Evolutionary conservation across 2,797 vertebrate genomes (phyloP), one percentile per base, ranked within the genome.

Genomic region (Champsocephalus gunnari): DNA sequence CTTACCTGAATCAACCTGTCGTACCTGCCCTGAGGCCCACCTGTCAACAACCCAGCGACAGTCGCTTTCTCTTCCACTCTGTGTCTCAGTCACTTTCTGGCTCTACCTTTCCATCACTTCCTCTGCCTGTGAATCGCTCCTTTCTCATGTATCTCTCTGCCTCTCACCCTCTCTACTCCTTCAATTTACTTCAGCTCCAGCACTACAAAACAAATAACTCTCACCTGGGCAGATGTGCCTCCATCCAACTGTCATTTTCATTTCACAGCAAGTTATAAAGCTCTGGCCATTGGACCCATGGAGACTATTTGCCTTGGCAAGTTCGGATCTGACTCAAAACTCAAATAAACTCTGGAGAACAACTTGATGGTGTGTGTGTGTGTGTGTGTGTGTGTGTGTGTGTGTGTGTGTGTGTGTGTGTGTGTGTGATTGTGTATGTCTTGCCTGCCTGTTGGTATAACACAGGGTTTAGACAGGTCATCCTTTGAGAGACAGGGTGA

Each of bases 1-100:
- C 83, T 90, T 85, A 92, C 87, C 87, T 92, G 89, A 93, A 87
- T 93, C 89, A 91, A 87, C 88, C 90, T 89, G 88, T 91, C 91
- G 59, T 88, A 86, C 88, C 91, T 93, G 88, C 92, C 93, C 91
- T 61, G 73, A 73, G 92, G 93, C 88, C 76, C 84, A 91, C 84
- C 91, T 93, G 92, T 93, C 93, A 93, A 92, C 90, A 90, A 86
- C 79, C 84, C 77, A 74, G 85, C 76, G 64, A 89, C 88, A 92
- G 83, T 90, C 77, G 67, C 84, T 92, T 88, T 90, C 82, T 76
- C 80, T 89, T 89, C 85, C 79, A 60, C 86, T 89, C 80, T 83
- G 76, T 82, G 75, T 81, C 75, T 70, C 72, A 50, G 59, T 81
- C 58, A 64, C 81, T 89, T 82, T 87, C 81, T 74, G 78, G 62